A percentile compares a stretch with the other conserved stretches of the same genome.
Conservation (phyloP, 1,140 invertebrate species). For the Brachionus calyciflorus region DNA sequence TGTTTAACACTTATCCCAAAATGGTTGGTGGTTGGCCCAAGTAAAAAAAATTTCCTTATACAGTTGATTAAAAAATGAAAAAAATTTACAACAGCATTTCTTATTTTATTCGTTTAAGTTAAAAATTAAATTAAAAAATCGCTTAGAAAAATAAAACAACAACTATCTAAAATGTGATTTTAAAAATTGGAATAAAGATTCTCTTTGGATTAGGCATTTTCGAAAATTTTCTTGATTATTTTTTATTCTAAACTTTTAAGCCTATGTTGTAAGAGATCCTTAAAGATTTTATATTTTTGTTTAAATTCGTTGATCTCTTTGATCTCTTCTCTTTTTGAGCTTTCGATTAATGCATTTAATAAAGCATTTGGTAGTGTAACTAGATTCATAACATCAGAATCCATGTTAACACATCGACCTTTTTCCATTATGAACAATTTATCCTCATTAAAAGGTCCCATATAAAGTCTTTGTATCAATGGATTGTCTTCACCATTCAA, state of each 20-base stretch:
- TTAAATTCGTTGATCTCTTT: slow-evolving; percentile 30
- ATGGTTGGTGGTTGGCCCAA: too few species aligned
- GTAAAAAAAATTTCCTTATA: too few species aligned
- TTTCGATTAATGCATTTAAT: slow-evolving; percentile 31
- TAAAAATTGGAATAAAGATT: too few species aligned
- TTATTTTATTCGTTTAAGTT: too few species aligned
- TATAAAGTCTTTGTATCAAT: slow-evolving; percentile 29
- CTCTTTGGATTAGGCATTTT: too few species aligned
- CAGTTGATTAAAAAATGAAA: too few species aligned
- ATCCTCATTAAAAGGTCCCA: slow-evolving; percentile 43
- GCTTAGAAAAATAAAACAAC: too few species aligned
- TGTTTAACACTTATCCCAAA: too few species aligned
- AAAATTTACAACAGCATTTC: too few species aligned
- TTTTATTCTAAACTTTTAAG: slow-evolving; percentile 18
- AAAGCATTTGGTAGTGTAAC: slow-evolving; percentile 10
- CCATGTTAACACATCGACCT: not conserved
- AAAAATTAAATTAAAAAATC: too few species aligned
- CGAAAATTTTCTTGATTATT: not conserved
- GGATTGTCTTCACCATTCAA: slow-evolving; percentile 7
- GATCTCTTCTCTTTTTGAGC: slow-evolving; percentile 4
- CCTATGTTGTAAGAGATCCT: slow-evolving; percentile 1
- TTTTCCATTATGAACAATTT: slow-evolving; percentile 46
- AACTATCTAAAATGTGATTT: too few species aligned
- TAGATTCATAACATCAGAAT: slow-evolving; percentile 20
- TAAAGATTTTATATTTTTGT: slow-evolving; percentile 21